phyloP scores from a whole-genome alignment of 1,140 invertebrate species.

The Stegodyphus mimosarum region DNA sequence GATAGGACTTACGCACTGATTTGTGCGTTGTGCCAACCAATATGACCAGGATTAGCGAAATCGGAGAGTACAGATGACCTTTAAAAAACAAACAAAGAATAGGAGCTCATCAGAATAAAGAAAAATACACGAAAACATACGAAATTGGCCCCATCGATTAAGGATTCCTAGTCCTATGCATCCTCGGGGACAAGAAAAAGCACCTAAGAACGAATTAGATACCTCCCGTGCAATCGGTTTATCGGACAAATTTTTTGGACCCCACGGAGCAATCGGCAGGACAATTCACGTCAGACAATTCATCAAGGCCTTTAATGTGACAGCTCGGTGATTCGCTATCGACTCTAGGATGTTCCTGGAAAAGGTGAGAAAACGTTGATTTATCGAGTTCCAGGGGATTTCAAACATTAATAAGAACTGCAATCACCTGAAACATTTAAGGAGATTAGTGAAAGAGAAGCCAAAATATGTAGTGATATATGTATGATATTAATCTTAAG shows the following conservation, averaged over 20 bases:
- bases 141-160: not conserved
- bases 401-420: constrained; percentile 37
- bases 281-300: constrained; percentile 40
- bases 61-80: not conserved
- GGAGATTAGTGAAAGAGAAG: constrained; percentile 2
- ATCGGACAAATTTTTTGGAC: constrained; percentile 40
- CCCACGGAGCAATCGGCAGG: constrained; percentile 26
- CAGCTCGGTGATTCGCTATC: constrained; percentile 23
- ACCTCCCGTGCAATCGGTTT: constrained; percentile 17
- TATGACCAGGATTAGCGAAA: not conserved
- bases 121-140: not conserved
- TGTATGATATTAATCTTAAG: too few species aligned
- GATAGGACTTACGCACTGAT: too few species aligned
- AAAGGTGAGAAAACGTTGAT: constrained; percentile 46
- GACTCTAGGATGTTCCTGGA: not conserved
- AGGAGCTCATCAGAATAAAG: not conserved
- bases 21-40: too few species aligned
- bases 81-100: not conserved
- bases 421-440: constrained; percentile 29
- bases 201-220: constrained; percentile 1
- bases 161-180: not conserved
- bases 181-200: not conserved
- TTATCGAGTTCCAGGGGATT: constrained; percentile 41
- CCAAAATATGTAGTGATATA: too few species aligned
- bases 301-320: constrained; percentile 46